A percentile compares a stretch with the other conserved stretches of the same genome.
phyloP scores from a whole-genome alignment of 2,888 invertebrate genomes.

The Mesoligia furuncula region DNA sequence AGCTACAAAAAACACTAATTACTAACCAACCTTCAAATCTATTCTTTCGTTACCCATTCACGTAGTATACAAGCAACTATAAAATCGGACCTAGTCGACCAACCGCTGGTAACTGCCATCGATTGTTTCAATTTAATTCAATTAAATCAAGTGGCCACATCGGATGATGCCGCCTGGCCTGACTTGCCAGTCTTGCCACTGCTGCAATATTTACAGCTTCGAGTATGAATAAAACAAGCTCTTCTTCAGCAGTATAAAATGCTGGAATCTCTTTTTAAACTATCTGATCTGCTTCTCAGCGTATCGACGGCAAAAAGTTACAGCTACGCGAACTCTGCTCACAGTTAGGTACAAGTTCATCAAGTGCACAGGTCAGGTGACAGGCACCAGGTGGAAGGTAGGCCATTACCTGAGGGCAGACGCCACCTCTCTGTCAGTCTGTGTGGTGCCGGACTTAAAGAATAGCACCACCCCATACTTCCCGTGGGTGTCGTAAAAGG shows the following conservation, averaged over 20 bases:
- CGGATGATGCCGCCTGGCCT: constrained; percentile 71
- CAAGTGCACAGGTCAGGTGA: not conserved
- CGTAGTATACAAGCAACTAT: constrained; percentile 46
- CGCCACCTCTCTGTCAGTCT: too few relatives aligned
- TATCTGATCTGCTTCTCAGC: not conserved
- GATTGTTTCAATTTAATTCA: constrained; percentile 87
- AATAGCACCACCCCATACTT: too few relatives aligned
- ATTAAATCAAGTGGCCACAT: constrained; percentile 85
- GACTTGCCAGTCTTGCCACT: constrained; percentile 69
- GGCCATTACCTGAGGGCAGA: not conserved
- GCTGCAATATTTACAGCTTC: constrained; percentile 58
- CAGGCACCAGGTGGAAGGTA: not conserved
- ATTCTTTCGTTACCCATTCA: constrained; percentile 27
- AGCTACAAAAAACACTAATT: not conserved
- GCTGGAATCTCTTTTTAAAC: not conserved
- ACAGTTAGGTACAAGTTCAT: not conserved
- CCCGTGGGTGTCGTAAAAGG: too few relatives aligned
- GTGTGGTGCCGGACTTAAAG: too few relatives aligned
- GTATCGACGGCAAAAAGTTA: not conserved
- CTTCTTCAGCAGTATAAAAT: not conserved
- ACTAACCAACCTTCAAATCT: not conserved
- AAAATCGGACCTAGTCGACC: constrained; percentile 55
- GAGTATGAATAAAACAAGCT: constrained; percentile 43
- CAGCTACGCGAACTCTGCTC: not conserved
- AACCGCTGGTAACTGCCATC: constrained; percentile 65